Evolutionary conservation across 1,140 invertebrate genomes (phyloP), one percentile per base, ranked within the genome.

Genomic region (Subanguina moxae): DNA sequence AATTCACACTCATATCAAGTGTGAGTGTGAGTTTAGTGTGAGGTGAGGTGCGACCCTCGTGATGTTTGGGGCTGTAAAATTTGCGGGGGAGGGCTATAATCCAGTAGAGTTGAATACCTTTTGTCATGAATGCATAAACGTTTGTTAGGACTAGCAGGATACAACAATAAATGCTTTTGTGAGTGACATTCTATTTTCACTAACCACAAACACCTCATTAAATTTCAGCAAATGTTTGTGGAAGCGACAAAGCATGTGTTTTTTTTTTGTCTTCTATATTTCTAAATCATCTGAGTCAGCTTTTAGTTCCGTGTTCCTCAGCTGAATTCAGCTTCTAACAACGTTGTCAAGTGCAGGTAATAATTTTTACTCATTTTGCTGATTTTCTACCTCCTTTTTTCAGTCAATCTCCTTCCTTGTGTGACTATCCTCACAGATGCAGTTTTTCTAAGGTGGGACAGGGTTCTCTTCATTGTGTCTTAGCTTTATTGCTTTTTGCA

Each of bases 401-500:
- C 11, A 61, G 45, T 58, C 19, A 25, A 28, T 23, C 28, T 27
- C n/a, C 65, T 5, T 23, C 11, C 13, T 32, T 62, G 42, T 66
- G 57, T 43, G n/a, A 64, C 27, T 72, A 71, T 32, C 52, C 64
- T 28, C 43, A 61, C 27, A 19, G 48, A 52, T 52, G 48, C 23
- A 52, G 48, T 25, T 52, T 52, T 25, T 52, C 48, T 25, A 52
- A 52, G 48, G n/a, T 38, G 11, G 32, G 3, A 5, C 32, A 38
- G 11, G 67, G 30, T n/a, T 46, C 71, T 48, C n/a, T 23, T 27
- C 80, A 78, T 57, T 43, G 21, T 25, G 81, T 71, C 38, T 78
- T 75, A 68, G 19, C n/a, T 23, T 27, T 78, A 78, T 57, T 43
- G 21, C 30, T 78, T 71, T 45, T 78, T 75, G 9, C 71, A 70